These are phyloP conservation scores for Sclerodermus sp. DNA, from an alignment of 2,888 invertebrate species.

Conservation along the genomic window DNA sequence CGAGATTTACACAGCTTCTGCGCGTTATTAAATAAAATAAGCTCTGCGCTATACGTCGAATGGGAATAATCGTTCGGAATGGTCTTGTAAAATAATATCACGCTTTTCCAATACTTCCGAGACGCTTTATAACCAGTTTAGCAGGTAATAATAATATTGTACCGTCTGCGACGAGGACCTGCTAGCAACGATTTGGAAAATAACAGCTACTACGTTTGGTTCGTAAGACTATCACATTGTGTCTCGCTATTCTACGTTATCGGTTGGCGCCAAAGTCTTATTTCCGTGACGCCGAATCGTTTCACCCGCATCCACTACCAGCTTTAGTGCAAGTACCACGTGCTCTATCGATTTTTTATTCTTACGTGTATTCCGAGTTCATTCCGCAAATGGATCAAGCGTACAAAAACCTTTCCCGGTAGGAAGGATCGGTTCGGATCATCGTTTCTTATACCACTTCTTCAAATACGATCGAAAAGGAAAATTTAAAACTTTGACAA, in stretches of 20 bases:
- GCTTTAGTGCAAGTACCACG: neutral
- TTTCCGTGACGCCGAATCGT: constrained; percentile 21
- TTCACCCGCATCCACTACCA: constrained; percentile 6
- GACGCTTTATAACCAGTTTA: constrained; percentile 7
- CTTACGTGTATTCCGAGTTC: constrained; percentile 20
- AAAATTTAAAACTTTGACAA: no score
- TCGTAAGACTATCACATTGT: no score
- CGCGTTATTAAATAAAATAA: no score
- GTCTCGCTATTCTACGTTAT: constrained; percentile 9
- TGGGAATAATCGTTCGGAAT: constrained; percentile 1
- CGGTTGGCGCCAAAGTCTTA: constrained; percentile 23
- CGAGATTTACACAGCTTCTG: no score
- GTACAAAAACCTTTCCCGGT: constrained; percentile 20
- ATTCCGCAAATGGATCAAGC: constrained; percentile 30
- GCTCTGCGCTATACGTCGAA: no score
- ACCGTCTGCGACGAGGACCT: constrained; percentile 2
- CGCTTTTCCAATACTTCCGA: constrained; percentile 16
- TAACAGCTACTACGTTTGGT: no score
- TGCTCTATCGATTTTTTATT: constrained; percentile 25
- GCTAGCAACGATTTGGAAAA: constrained; percentile 21
- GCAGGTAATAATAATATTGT: constrained; percentile 20
- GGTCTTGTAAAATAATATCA: constrained; percentile 6
- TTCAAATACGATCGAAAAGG: no score
- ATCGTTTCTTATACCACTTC: no score
- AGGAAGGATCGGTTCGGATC: no score